Evolutionary conservation across 2,797 vertebrate species (phyloP).

Genomic region (Coracias cyanogaster): DNA sequence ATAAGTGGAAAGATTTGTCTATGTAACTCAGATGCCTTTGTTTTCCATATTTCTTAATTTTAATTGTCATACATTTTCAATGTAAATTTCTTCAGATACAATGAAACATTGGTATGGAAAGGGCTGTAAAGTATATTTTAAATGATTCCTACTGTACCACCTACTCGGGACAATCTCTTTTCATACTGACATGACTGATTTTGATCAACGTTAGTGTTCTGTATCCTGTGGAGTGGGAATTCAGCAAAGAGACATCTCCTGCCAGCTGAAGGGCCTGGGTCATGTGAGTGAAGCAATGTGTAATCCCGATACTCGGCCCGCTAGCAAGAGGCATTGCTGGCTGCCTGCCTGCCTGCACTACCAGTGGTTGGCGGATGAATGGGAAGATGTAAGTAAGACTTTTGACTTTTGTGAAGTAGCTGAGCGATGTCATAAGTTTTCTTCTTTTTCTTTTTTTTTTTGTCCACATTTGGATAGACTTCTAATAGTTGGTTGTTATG

Average conservation of each 20-base stretch:
- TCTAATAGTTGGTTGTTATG: background rate
- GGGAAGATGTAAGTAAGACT: conserved; percentile 85
- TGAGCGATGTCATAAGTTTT: background rate
- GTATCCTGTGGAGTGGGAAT: conserved; percentile 88
- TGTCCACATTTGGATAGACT: background rate
- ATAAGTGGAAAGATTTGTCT: background rate
- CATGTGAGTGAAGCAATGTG: conserved; percentile 82
- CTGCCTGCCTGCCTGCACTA: conserved; percentile 79
- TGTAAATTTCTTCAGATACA: background rate
- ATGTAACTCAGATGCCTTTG: background rate
- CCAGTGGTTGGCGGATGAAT: conserved; percentile 82
- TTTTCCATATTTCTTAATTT: background rate
- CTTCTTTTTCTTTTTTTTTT: no score
- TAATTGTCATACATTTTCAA: background rate
- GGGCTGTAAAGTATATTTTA: background rate
- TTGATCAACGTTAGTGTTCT: conserved; percentile 84
- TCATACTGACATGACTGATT: background rate
- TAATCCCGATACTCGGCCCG: conserved; percentile 63
- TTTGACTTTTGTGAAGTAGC: background rate
- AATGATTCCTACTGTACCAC: background rate
- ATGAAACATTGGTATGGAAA: background rate
- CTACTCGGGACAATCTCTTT: background rate
- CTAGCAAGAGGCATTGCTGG: conserved; percentile 75
- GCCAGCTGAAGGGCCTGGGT: conserved; percentile 83
- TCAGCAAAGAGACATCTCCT: conserved; percentile 88